Conservation (phyloP, 2,797 vertebrate genomes). For the Girardinus metallicus region DNA sequence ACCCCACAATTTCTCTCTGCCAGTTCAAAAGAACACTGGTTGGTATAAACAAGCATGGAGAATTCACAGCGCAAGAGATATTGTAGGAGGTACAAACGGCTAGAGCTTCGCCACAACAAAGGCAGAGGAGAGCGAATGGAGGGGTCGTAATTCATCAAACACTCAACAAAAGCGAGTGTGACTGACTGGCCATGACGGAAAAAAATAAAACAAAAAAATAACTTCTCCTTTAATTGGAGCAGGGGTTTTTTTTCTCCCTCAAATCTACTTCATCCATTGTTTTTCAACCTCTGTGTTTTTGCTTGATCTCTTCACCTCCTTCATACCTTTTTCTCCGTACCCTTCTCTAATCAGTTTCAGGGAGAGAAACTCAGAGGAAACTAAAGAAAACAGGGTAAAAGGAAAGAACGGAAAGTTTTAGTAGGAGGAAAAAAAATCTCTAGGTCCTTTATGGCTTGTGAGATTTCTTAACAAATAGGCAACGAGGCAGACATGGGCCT, state of each 20-base stretch:
- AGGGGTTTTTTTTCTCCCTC: constrained; percentile 52
- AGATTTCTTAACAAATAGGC: constrained; percentile 58
- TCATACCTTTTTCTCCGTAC: constrained; percentile 1
- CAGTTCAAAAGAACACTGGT: constrained; percentile 74
- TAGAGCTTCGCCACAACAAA: constrained; percentile 77
- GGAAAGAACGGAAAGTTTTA: constrained; percentile 16
- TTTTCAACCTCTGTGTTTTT: constrained; percentile 60
- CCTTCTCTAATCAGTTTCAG: constrained; percentile 24
- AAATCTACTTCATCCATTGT: constrained; percentile 53
- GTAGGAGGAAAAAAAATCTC: constrained; percentile 42
- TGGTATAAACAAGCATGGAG: constrained; percentile 73
- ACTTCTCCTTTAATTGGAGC: constrained; percentile 78
- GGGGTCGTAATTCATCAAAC: constrained; percentile 79
- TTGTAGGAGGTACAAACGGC: constrained; percentile 74
- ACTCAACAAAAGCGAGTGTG: constrained; percentile 76
- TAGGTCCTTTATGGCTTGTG: constrained; percentile 47
- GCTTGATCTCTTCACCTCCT: constrained; percentile 56
- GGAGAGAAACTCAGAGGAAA: constrained; percentile 25
- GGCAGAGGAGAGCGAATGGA: constrained; percentile 68
- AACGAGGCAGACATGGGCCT: constrained; percentile 62
- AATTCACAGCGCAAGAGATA: constrained; percentile 74
- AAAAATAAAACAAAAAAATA: constrained; percentile 64
- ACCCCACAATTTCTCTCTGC: constrained; percentile 66
- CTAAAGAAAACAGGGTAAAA: constrained; percentile 9
- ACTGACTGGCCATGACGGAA: constrained; percentile 79